Evolutionary conservation across 1,140 invertebrate genomes (phyloP).

Genomic region (Drosophila serrata): DNA sequence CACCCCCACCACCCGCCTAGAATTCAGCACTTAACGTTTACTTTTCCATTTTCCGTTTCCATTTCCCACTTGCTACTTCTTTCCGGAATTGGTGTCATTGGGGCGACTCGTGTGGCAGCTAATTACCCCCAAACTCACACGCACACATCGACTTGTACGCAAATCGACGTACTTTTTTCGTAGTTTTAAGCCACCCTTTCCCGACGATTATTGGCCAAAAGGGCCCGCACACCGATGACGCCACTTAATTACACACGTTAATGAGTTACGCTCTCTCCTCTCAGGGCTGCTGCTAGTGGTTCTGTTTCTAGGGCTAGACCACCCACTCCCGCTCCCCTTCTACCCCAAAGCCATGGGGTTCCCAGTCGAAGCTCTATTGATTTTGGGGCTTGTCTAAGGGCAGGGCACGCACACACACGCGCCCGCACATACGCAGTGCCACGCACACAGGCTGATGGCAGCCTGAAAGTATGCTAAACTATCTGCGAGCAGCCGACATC

Average conservation of each 20-base stretch:
- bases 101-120: conserved; percentile 54
- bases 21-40: conserved; percentile 38
- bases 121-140: conserved; percentile 58
- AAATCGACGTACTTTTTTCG: conserved; percentile 13
- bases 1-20: conserved; percentile 44
- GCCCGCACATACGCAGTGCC: conserved; percentile 1
- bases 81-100: conserved; percentile 78
- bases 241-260: conserved; percentile 54
- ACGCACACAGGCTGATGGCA: conserved; percentile 9
- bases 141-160: conserved; percentile 12
- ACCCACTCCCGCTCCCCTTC: neutral
- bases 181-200: conserved; percentile 12
- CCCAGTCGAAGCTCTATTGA: conserved; percentile 39
- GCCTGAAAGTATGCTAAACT: conserved; percentile 61
- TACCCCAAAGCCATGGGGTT: neutral
- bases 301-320: conserved; percentile 17
- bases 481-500: conserved; percentile 4
- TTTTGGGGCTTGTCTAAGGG: conserved; percentile 46
- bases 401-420: conserved; percentile 25
- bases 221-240: conserved; percentile 13
- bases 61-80: conserved; percentile 8
- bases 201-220: conserved; percentile 21
- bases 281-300: conserved; percentile 7
- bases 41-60: conserved; percentile 39
- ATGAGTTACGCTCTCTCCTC: conserved; percentile 24